These are phyloP conservation scores for Chlorocebus sabaeus DNA, from an alignment of 2,113 vertebrate species.

Conservation along the genomic window DNA sequence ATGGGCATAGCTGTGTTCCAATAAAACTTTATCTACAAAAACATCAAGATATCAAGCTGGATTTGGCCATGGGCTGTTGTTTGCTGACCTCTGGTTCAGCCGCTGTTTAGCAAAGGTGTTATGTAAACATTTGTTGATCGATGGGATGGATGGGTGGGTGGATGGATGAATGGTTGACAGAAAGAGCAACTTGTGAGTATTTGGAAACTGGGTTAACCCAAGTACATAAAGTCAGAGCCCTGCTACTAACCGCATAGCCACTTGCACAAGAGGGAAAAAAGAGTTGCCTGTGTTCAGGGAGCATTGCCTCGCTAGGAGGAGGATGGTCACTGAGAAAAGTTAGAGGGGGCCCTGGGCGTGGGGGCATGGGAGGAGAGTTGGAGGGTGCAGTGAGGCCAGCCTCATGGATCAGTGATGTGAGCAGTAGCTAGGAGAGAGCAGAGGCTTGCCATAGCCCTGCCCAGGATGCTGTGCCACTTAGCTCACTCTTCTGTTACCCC, in stretches of 20 bases:
- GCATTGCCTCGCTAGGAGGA: background rate
- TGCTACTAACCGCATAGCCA: background rate
- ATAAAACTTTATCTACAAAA: background rate
- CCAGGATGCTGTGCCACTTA: rapidly evolving
- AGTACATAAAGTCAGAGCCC: background rate
- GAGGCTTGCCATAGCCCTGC: rapidly evolving
- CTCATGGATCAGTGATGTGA: rapidly evolving
- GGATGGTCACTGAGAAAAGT: background rate
- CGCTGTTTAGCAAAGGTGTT: background rate
- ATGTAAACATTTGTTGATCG: background rate
- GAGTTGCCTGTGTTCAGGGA: too few species aligned
- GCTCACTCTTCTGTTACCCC: background rate
- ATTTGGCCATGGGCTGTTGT: background rate
- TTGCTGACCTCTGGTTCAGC: background rate
- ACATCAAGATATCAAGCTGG: background rate
- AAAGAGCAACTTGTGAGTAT: background rate
- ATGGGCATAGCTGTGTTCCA: rapidly evolving
- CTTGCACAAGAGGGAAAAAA: too few species aligned
- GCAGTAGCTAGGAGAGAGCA: rapidly evolving
- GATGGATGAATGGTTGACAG: background rate
- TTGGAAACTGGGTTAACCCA: background rate
- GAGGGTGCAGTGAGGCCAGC: background rate
- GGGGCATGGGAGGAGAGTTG: background rate
- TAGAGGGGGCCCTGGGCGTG: background rate
- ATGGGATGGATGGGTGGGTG: background rate